Evolutionary conservation across 2,888 invertebrate genomes (phyloP), one percentile per base, ranked within the genome.

Genomic region (Drosophila nr. perissopoda): DNA sequence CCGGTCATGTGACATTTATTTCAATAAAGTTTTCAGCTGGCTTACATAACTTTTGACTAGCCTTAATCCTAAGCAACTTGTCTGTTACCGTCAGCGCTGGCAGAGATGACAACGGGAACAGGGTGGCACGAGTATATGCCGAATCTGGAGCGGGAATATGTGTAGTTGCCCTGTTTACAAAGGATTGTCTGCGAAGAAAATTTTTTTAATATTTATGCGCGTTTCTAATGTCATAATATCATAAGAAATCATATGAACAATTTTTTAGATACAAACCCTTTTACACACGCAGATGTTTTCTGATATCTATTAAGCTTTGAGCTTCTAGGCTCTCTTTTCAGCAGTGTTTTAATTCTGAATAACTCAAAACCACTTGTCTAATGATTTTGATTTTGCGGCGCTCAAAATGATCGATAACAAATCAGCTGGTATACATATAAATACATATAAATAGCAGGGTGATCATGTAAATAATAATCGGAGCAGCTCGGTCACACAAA

Each of bases 31-130:
- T 57, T 57, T 40, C 40, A 57, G 29, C 57, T 29, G 27, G 38
- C 57, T 57, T 57, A 57, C 57, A 57, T 57, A 57, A 57, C 57
- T 57, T 57, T 40, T 21, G 29, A 54, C 18, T 29, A 57, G 56
- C 27, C 56, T n/a, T 56, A 29, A 56, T 56, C 56, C 56, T 29
- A 56, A 27, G 31, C 57, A 57, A 31, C n/a, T 16, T 21, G 40
- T 16, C 36, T 54, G 54, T 54, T 38, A 54, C 36, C 25, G 25
- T 36, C 36, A 38, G 38, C 29, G 40, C 40, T 40, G 21, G 21
- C 40, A 40, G 40, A 40, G 16, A 57, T 56, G 56, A 16, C 56
- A 29, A 56, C 16, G 27, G n/a, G 29, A 57, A 54, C 57, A 57
- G 40, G 38, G 57, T 54, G 54, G 54, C 36, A 54, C 36, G 10